These are phyloP conservation scores for Beroe ovata DNA, from an alignment of 37 sponge, comb jelly and placozoan species.

Conservation along the genomic window DNA sequence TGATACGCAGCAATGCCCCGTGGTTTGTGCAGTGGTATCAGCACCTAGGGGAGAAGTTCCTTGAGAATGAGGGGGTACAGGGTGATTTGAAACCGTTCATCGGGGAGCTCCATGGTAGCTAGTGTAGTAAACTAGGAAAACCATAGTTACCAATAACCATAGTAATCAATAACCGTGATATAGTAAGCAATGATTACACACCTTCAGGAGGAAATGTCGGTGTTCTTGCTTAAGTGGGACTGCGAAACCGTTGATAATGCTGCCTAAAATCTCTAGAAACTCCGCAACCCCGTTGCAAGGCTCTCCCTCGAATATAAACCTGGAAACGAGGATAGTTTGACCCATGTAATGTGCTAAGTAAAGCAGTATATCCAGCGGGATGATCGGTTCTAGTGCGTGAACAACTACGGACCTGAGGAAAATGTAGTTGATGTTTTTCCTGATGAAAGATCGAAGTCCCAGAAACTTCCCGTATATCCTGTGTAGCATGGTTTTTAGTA, in stretches of 20 bases:
- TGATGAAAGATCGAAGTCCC: constrained; percentile 88
- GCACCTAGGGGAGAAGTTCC: too few species aligned
- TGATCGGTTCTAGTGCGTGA: too few species aligned
- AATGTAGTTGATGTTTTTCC: constrained; percentile 96
- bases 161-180: too few species aligned
- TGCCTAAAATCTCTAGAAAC: constrained; percentile 93
- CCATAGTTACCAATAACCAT: too few species aligned
- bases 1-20: constrained; percentile 74
- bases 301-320: constrained; percentile 95
- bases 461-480: constrained; percentile 97
- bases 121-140: too few species aligned
- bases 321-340: too few species aligned
- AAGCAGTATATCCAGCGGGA: too few species aligned
- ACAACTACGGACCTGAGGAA: constrained; percentile 79
- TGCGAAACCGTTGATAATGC: constrained; percentile 99
- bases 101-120: too few species aligned
- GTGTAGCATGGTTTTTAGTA: constrained; percentile 94
- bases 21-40: constrained; percentile 96
- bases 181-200: too few species aligned
- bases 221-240: constrained; percentile 97
- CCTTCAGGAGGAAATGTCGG: constrained; percentile 78
- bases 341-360: too few species aligned
- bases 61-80: too few species aligned
- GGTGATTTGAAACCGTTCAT: too few species aligned
- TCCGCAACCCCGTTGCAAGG: constrained; percentile 90